Percentiles rank a stretch among this genome's conserved stretches.
Evolutionary conservation across 1,140 invertebrate species (phyloP).

Genomic region (Lasioglossum baleicum): DNA sequence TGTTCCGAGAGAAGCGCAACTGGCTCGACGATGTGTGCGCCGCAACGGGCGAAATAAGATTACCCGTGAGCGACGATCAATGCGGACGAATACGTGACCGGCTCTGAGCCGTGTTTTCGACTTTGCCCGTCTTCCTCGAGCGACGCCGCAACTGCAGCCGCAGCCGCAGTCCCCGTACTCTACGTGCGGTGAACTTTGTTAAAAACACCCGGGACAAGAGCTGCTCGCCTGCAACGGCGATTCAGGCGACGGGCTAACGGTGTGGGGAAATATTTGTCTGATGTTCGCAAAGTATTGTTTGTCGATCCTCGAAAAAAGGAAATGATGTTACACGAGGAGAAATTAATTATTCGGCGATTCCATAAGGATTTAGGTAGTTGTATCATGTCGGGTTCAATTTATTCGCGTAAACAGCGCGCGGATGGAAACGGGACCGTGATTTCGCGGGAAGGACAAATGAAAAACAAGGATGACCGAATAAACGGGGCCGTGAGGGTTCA

Average conservation of each 20-base stretch:
- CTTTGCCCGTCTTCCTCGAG: slow-evolving; percentile 10
- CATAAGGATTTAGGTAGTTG: too few species aligned
- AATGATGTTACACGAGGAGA: too few species aligned
- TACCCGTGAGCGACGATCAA: slow-evolving; percentile 28
- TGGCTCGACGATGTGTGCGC: background rate
- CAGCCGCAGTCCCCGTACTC: too few species aligned
- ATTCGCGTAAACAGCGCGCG: background rate
- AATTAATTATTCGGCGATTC: too few species aligned
- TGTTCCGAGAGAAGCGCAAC: too few species aligned
- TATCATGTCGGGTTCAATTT: too few species aligned
- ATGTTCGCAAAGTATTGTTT: too few species aligned
- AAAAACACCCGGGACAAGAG: background rate
- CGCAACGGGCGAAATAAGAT: slow-evolving; percentile 33
- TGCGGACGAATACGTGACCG: slow-evolving; percentile 36
- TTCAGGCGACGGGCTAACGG: background rate
- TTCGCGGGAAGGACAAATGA: too few species aligned
- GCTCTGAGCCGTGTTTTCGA: slow-evolving; percentile 20
- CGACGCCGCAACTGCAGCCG: background rate
- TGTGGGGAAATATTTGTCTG: too few species aligned
- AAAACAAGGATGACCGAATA: background rate
- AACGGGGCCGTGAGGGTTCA: background rate
- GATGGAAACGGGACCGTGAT: too few species aligned
- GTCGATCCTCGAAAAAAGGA: too few species aligned
- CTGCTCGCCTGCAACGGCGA: background rate
- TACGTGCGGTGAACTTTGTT: slow-evolving; percentile 24